A percentile compares a stretch with the other conserved stretches of the same genome.
These are phyloP conservation scores for Lasius platythorax DNA, from an alignment of 2,888 invertebrate genomes.

Conservation along the genomic window DNA sequence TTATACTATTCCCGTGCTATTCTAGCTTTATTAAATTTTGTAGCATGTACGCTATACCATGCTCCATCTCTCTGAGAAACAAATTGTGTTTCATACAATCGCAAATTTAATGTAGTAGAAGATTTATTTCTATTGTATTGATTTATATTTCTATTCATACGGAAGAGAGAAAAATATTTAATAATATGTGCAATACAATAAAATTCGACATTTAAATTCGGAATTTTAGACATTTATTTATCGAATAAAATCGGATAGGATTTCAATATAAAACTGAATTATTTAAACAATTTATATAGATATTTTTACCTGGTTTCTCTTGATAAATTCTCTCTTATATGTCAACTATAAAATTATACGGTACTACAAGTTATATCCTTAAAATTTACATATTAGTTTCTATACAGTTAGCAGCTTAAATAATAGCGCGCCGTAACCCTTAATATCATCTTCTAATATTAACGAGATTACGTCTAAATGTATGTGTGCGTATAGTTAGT, in stretches of 20 bases:
- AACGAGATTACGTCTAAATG: conserved; percentile 30
- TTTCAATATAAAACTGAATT: neutral
- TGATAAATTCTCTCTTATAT: neutral
- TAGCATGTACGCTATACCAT: neutral
- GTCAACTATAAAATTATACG: neutral
- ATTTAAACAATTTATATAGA: neutral
- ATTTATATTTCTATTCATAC: conserved; percentile 10
- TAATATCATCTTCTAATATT: conserved; percentile 35
- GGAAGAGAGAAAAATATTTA: neutral
- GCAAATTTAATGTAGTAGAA: conserved; percentile 8
- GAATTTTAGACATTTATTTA: conserved; percentile 15
- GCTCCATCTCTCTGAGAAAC: neutral
- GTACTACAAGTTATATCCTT: neutral
- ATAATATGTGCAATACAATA: conserved; percentile 17
- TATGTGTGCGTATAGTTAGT: conserved; percentile 48
- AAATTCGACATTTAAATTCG: conserved; percentile 19
- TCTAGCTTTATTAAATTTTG: conserved; percentile 53
- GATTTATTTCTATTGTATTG: conserved; percentile 1
- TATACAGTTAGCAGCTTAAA: conserved; percentile 10
- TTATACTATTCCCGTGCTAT: conserved; percentile 28
- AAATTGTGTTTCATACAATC: conserved; percentile 30
- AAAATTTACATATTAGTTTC: conserved; percentile 1
- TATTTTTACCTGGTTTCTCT: neutral
- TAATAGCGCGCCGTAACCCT: conserved; percentile 14
- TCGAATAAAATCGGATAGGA: neutral